phyloP scores from a whole-genome alignment of 2,797 vertebrate genomes.

The Oreochromis mossambicus region DNA sequence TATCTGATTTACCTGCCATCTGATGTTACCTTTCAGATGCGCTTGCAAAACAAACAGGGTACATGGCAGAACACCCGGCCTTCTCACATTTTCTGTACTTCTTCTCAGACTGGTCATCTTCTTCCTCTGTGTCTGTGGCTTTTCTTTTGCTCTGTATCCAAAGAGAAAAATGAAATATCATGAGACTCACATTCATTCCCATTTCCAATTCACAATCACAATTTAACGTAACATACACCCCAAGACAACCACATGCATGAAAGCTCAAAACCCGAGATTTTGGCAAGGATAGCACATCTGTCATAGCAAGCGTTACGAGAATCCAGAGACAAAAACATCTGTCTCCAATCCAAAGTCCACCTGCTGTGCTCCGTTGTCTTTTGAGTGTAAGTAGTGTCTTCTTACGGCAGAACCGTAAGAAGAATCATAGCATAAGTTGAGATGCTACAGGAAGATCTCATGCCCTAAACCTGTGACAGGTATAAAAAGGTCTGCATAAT shows the following conservation, averaged over 20 bases:
- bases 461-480: background rate
- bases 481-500: background rate
- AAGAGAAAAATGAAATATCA: background rate
- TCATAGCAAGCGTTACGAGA: accelerated
- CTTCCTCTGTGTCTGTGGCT: constrained; percentile 84
- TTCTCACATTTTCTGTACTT: constrained; percentile 98
- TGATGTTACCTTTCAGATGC: constrained; percentile 89
- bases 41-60: constrained; percentile 96
- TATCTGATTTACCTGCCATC: background rate
- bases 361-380: background rate
- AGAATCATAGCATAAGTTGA: background rate
- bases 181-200: background rate
- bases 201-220: no score
- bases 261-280: background rate
- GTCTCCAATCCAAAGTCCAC: background rate
- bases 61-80: constrained; percentile 90
- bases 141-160: constrained; percentile 85
- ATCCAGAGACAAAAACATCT: background rate
- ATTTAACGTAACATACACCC: background rate
- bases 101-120: constrained; percentile 90
- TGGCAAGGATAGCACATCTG: background rate
- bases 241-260: background rate
- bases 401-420: background rate
- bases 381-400: background rate
- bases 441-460: background rate